A percentile compares a stretch with the other conserved stretches of the same genome.
Conservation (phyloP, 2,113 vertebrate species). For the Carlito syrichta region DNA sequence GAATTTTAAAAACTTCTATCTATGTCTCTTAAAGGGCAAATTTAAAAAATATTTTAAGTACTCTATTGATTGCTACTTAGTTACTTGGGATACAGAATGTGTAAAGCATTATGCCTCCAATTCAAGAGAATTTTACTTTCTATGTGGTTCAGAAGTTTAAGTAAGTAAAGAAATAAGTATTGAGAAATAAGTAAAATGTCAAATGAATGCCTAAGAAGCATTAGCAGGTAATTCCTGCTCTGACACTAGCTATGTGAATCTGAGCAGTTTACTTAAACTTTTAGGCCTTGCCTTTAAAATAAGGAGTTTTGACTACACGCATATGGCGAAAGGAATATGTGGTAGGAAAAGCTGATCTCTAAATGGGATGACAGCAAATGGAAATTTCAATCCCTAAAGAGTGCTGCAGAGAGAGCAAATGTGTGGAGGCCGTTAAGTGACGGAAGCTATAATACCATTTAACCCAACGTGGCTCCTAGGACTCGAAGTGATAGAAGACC, state of each 20-base stretch:
- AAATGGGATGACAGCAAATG: neutral
- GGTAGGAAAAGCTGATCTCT: neutral
- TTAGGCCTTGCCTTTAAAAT: neutral
- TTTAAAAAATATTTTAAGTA: too few relatives aligned
- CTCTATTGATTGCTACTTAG: too few relatives aligned
- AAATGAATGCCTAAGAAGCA: neutral
- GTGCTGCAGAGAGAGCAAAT: neutral
- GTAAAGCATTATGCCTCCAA: neutral
- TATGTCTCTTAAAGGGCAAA: neutral
- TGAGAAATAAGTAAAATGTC: neutral
- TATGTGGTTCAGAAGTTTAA: neutral
- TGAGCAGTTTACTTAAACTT: neutral
- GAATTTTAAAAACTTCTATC: neutral
- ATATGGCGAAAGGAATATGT: neutral
- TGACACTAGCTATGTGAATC: neutral
- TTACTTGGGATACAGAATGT: neutral
- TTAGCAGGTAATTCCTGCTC: neutral
- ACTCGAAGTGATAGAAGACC: neutral
- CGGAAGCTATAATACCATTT: neutral
- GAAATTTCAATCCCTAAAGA: conserved; percentile 20
- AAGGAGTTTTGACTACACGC: neutral
- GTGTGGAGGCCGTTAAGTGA: neutral
- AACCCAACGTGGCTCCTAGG: neutral
- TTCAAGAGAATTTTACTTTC: neutral
- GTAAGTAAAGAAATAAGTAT: too few relatives aligned